Percentiles rank a stretch among this genome's conserved stretches.
phyloP scores from a whole-genome alignment of 2,888 invertebrate genomes.

The Andrena camellia region DNA sequence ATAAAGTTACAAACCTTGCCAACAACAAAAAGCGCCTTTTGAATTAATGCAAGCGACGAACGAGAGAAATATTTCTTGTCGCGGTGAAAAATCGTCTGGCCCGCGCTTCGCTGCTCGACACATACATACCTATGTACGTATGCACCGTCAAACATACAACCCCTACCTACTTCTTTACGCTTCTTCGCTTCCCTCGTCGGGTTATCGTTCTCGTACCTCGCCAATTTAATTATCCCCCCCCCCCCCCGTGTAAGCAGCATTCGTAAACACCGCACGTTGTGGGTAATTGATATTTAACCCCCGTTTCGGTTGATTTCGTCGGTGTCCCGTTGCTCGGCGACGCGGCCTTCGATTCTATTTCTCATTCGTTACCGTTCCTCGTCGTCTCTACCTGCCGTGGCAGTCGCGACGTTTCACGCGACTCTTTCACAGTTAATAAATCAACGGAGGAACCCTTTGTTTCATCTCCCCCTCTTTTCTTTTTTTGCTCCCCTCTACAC shows the following conservation, averaged over 20 bases:
- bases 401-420: not conserved
- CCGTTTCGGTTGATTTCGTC: not conserved
- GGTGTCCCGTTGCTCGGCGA: not conserved
- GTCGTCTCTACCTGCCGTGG: not conserved
- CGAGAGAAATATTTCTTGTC: constrained; percentile 6
- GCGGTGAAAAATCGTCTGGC: not conserved
- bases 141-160: not conserved
- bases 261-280: no score
- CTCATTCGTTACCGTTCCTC: not conserved
- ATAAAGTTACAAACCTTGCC: not conserved
- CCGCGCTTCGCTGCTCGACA: not conserved
- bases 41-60: not conserved
- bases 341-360: not conserved
- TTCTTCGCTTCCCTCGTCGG: not conserved
- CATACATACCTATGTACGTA: no score
- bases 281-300: no score
- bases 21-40: not conserved
- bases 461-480: not conserved
- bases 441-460: constrained; percentile 10
- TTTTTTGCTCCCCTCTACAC: constrained; percentile 8
- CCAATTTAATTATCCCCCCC: not conserved
- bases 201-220: not conserved
- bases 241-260: no score
- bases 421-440: constrained; percentile 18
- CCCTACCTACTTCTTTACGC: not conserved